Base-by-base conservation (phyloP, 2,113 vertebrate species). In the Neotragus moschatus region DNA sequence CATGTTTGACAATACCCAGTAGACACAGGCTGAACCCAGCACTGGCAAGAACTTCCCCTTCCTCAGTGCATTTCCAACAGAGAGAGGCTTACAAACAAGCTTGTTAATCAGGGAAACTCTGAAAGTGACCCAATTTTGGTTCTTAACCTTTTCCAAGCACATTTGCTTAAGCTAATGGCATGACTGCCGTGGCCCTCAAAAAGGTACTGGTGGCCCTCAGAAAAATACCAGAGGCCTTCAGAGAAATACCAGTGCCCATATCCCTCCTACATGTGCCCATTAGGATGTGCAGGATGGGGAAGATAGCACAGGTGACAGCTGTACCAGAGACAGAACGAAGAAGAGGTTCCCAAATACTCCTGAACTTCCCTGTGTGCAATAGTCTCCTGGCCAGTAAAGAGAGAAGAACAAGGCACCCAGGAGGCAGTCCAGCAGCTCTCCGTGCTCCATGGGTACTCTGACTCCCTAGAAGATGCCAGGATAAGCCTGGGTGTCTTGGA, bases 371-470 rank as follows among this genome's bases (percentile, higher is more conserved):
- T 4, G 7, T 1, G 49, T 2, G 23, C 14, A 56, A 23, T 25
- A 80, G 6, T 33, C 26, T 30, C 79, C 17, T 1, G 19, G 58
- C 25, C 21, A 9, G 36, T 23, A 60, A 7, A 81, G 80, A n/a
- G 0, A 2, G 86, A 43, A 23, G 9, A 39, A 16, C 23, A n/a
- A 39, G 28, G 23, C 0, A 3, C 36, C 36, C 0, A 1, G 14
- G n/a, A 39, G 56, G 14, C 63, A 45, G 61, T 28, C 39, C 30
- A 25, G 11, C 0, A 3, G 17, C 15, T 30, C 9, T 4, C 39
- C 14, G 45, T 30, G 94, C 7, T 26, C 3, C 16, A 47, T 5
- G 0, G 14, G 1, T 6, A 21, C 21, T 6, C 13, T 51, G 7
- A 14, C 9, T 25, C 21, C 61, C 84, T 3, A 11, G 23, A 15